Evolutionary conservation across 2,797 vertebrate genomes (phyloP).

Genomic region (Chromis chromis): DNA sequence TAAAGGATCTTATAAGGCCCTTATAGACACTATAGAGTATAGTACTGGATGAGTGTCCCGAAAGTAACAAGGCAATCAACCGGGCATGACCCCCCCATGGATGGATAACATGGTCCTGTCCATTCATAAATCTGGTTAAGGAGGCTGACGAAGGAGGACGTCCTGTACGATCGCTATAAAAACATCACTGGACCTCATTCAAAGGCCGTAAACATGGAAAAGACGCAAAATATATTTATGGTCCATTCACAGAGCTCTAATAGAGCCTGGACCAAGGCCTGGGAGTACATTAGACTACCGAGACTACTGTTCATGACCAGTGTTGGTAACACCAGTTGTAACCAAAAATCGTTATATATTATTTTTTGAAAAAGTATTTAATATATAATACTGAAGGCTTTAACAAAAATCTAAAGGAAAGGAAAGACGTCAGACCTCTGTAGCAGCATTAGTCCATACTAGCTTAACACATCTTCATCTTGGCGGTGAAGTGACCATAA

Average conservation of each 20-base stretch:
- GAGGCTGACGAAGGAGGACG: neutral
- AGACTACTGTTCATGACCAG: neutral
- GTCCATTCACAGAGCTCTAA: constrained; percentile 13
- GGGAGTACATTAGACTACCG: constrained; percentile 10
- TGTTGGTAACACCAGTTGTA: too few species aligned
- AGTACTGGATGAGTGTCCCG: constrained; percentile 34
- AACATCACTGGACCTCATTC: constrained; percentile 9
- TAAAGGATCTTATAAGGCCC: constrained; percentile 53
- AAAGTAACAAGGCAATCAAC: constrained; percentile 31
- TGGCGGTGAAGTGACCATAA: too few species aligned
- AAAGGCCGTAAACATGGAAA: constrained; percentile 20
- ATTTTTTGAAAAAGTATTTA: too few species aligned
- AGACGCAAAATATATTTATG: constrained; percentile 11
- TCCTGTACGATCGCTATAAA: neutral
- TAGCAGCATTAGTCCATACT: too few species aligned
- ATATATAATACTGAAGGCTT: too few species aligned
- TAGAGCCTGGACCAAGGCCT: neutral
- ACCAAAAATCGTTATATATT: too few species aligned
- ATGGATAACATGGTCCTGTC: constrained; percentile 5
- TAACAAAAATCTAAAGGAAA: too few species aligned
- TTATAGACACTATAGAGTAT: constrained; percentile 32
- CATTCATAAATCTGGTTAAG: constrained; percentile 23
- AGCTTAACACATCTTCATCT: too few species aligned
- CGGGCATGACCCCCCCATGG: constrained; percentile 2
- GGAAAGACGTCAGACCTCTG: too few species aligned